These are phyloP conservation scores for Dryoscopus gambensis DNA, from an alignment of 2,113 vertebrate species.

Conservation along the genomic window DNA sequence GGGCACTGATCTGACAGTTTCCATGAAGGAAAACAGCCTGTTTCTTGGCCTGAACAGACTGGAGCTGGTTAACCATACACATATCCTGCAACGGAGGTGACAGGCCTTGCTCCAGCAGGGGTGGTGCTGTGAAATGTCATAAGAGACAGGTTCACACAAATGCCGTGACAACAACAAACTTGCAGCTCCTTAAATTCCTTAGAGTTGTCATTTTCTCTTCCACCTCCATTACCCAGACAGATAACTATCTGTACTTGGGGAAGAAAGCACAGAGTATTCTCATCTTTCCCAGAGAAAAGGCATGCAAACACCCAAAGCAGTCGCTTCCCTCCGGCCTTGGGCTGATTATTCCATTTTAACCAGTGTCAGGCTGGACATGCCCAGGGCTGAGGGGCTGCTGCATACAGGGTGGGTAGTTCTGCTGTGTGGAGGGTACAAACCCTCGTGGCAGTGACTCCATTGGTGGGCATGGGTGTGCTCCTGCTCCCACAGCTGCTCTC, in stretches of 20 bases:
- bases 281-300: not conserved
- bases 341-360: not conserved
- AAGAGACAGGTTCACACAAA: not conserved
- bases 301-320: not conserved
- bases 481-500: not conserved
- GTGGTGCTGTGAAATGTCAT: not conserved
- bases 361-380: not conserved
- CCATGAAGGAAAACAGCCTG: not conserved
- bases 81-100: not conserved
- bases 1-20: not conserved
- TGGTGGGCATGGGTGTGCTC: not conserved
- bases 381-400: not conserved
- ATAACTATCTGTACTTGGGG: not conserved
- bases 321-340: rapidly evolving
- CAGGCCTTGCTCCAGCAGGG: not conserved
- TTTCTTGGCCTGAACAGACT: not conserved
- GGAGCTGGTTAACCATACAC: not conserved
- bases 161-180: rapidly evolving
- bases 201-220: not conserved
- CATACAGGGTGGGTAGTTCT: not conserved
- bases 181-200: not conserved
- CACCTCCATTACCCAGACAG: not conserved
- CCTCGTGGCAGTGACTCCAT: not conserved
- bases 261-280: not conserved
- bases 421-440: not conserved